These are phyloP conservation scores for Echeneis naucrates DNA, from an alignment of 2,797 vertebrate species.

Conservation along the genomic window DNA sequence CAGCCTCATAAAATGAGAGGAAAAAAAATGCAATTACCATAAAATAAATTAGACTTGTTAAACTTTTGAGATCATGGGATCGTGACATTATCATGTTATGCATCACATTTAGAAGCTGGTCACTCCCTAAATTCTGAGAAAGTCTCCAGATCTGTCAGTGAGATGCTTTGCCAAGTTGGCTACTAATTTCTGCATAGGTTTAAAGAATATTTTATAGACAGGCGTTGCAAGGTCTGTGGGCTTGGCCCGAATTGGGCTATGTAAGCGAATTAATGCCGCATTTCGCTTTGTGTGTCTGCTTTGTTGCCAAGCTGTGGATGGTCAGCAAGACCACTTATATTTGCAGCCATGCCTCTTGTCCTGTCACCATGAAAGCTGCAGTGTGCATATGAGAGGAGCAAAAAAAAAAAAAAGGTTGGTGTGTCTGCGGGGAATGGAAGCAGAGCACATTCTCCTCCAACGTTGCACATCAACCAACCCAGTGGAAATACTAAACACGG, in stretches of 20 bases:
- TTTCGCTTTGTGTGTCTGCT: neutral
- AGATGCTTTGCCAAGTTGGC: neutral
- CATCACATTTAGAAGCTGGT: neutral
- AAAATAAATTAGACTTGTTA: neutral
- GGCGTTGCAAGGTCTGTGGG: neutral
- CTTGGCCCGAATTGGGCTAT: neutral
- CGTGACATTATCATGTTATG: neutral
- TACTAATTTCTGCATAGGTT: neutral
- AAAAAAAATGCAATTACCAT: neutral
- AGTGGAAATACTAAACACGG: neutral
- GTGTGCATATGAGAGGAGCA: neutral
- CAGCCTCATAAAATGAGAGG: neutral
- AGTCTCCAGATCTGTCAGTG: neutral
- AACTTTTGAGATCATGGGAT: neutral
- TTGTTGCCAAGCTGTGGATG: neutral
- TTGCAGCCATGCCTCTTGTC: neutral
- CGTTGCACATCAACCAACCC: neutral
- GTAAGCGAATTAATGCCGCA: neutral
- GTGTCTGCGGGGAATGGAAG: neutral
- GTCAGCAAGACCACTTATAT: neutral
- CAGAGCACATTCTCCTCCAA: neutral
- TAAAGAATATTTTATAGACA: neutral
- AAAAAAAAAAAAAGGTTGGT: neutral
- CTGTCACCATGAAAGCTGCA: neutral
- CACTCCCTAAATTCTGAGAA: neutral